phyloP scores from a whole-genome alignment of 2,797 vertebrate species.

The Lithobates pipiens region DNA sequence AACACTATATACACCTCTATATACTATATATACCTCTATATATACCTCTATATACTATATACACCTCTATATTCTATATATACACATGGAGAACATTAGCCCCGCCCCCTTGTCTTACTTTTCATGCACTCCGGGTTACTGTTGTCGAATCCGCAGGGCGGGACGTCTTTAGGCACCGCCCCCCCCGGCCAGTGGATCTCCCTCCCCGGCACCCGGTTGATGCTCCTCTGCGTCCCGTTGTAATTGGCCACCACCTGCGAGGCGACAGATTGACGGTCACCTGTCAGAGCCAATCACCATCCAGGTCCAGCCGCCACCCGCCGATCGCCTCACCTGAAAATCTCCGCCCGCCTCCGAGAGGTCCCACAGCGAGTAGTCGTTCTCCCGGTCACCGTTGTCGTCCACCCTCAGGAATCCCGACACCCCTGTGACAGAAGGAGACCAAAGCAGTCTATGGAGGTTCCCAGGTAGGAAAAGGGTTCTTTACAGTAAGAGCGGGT shows the following conservation, averaged over 20 bases:
- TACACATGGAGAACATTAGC: no score
- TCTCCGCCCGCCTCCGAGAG: conserved; percentile 77
- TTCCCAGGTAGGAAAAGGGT: no score
- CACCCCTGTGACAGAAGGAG: conserved; percentile 77
- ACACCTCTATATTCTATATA: no score
- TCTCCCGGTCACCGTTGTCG: conserved; percentile 89
- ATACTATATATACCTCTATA: no score
- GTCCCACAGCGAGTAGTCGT: conserved; percentile 92
- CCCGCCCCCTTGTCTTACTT: conserved; percentile 65
- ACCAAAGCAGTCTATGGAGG: not conserved
- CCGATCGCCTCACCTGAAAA: conserved; percentile 81
- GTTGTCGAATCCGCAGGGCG: conserved; percentile 87
- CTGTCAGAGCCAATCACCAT: no score
- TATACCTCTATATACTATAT: no score
- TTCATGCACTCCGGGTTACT: conserved; percentile 80
- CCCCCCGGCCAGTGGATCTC: conserved; percentile 83
- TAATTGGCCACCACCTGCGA: conserved; percentile 83
- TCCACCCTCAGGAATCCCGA: conserved; percentile 89
- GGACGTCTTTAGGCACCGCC: conserved; percentile 79
- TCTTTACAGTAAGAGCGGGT: no score
- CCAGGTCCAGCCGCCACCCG: not conserved
- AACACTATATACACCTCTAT: no score
- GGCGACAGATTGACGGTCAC: not conserved
- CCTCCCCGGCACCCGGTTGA: conserved; percentile 73
- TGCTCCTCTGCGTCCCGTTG: conserved; percentile 83